phyloP scores from a whole-genome alignment of 2,113 vertebrate genomes.

The Oncorhynchus keta region DNA sequence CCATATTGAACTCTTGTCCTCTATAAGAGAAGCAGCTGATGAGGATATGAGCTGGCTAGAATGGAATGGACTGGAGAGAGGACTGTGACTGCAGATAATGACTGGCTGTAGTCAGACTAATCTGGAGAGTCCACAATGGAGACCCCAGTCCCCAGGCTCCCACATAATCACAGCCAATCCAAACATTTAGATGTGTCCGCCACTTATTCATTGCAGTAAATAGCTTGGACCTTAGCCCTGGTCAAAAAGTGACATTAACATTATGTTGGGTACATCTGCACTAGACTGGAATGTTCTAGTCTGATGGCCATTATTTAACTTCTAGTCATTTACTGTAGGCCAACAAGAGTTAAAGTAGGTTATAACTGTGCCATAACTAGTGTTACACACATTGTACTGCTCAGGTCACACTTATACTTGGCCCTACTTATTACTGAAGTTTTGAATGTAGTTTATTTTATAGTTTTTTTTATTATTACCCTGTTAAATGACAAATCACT shows the following conservation, averaged over 20 bases:
- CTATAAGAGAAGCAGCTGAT: background rate
- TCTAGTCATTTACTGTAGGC: background rate
- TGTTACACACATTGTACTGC: no score
- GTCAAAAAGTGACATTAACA: background rate
- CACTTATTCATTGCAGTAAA: background rate
- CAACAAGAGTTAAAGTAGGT: background rate
- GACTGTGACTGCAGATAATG: background rate
- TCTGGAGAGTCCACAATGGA: background rate
- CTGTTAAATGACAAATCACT: background rate
- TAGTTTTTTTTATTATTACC: no score
- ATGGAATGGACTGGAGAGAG: background rate
- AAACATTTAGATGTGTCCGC: background rate
- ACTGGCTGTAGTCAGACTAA: background rate
- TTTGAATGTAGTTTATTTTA: background rate
- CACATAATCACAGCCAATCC: background rate
- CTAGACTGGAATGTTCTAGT: background rate
- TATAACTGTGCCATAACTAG: no score
- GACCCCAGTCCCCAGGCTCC: background rate
- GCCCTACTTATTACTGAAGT: background rate
- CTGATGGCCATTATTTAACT: background rate
- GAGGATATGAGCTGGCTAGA: background rate
- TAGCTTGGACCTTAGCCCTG: background rate
- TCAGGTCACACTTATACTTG: no score
- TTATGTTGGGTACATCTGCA: background rate
- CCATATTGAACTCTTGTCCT: constrained; percentile 7